A percentile compares a stretch with the other conserved stretches of the same genome.
These are phyloP conservation scores for Drosophila formosana DNA, from an alignment of 2,888 invertebrate genomes.

Conservation along the genomic window DNA sequence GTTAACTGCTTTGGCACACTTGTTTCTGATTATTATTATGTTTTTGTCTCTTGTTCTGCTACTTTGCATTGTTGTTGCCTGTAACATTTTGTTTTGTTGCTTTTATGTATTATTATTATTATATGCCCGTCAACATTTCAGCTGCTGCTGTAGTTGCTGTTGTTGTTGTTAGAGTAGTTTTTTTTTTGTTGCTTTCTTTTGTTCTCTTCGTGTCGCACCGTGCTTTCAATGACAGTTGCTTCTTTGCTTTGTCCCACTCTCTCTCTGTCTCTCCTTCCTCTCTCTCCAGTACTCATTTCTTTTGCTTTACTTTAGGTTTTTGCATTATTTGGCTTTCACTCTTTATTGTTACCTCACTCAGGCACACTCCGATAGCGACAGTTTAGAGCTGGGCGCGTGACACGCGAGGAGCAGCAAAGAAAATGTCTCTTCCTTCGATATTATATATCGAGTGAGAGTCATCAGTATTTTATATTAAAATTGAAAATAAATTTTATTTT, in stretches of 20 bases:
- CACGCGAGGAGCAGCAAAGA: background rate
- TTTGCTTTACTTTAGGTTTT: conserved; percentile 32
- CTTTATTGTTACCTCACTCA: conserved; percentile 46
- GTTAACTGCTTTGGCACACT: conserved; percentile 82
- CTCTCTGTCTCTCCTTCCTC: background rate
- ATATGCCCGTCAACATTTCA: conserved; percentile 56
- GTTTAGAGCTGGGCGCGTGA: background rate
- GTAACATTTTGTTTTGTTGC: conserved; percentile 61
- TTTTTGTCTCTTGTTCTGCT: conserved; percentile 71
- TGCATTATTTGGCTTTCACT: conserved; percentile 59
- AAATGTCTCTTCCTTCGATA: too few relatives aligned
- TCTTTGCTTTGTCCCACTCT: conserved; percentile 12
- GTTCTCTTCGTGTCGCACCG: conserved; percentile 49
- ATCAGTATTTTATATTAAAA: too few relatives aligned
- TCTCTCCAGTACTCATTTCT: conserved; percentile 15
- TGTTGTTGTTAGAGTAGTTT: conserved; percentile 31
- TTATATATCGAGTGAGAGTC: too few relatives aligned
- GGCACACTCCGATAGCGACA: background rate
- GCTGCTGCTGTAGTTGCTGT: conserved; percentile 19
- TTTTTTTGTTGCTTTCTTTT: conserved; percentile 50
- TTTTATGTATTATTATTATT: conserved; percentile 49
- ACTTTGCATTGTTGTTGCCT: conserved; percentile 53
- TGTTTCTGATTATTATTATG: conserved; percentile 81
- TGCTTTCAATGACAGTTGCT: conserved; percentile 31
- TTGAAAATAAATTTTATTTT: too few relatives aligned